Evolutionary conservation across 2,888 invertebrate species (phyloP).

Genomic region (Cryptocheilus praepositus): DNA sequence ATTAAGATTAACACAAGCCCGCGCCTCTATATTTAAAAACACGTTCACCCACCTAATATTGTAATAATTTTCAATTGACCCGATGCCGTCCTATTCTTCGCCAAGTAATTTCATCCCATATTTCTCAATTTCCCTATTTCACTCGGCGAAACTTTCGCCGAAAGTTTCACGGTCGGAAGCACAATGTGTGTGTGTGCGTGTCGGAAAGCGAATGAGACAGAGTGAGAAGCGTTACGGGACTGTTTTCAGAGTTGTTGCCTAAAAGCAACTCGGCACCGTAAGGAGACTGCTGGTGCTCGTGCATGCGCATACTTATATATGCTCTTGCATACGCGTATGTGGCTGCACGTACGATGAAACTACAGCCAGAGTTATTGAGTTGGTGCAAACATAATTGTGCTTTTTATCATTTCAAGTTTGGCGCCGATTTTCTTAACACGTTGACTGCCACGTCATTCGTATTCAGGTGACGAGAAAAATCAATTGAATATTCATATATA

Average conservation of each 20-base stretch:
- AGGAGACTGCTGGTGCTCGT: background rate
- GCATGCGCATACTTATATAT: constrained; percentile 9
- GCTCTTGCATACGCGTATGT: too few species aligned
- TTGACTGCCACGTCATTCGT: too few species aligned
- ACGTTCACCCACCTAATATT: background rate
- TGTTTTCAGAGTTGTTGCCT: constrained; percentile 3
- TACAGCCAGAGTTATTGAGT: constrained; percentile 32
- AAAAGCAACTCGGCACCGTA: constrained; percentile 3
- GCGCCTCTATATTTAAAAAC: too few species aligned
- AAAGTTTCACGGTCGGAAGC: constrained; percentile 32
- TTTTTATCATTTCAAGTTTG: too few species aligned
- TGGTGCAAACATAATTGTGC: too few species aligned
- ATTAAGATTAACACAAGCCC: too few species aligned
- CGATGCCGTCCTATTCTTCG: constrained; percentile 6
- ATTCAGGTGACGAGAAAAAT: too few species aligned
- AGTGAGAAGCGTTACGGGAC: background rate
- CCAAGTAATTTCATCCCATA: constrained; percentile 38
- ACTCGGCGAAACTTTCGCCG: constrained; percentile 21
- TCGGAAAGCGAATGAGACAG: background rate
- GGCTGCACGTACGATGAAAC: too few species aligned
- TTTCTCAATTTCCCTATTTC: constrained; percentile 41
- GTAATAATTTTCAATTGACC: constrained; percentile 30
- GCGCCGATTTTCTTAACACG: too few species aligned
- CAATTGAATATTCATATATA: too few species aligned
- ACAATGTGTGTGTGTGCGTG: too few species aligned